Evolutionary conservation across 2,888 invertebrate genomes (phyloP).

Genomic region (Platycheirus rosarum): DNA sequence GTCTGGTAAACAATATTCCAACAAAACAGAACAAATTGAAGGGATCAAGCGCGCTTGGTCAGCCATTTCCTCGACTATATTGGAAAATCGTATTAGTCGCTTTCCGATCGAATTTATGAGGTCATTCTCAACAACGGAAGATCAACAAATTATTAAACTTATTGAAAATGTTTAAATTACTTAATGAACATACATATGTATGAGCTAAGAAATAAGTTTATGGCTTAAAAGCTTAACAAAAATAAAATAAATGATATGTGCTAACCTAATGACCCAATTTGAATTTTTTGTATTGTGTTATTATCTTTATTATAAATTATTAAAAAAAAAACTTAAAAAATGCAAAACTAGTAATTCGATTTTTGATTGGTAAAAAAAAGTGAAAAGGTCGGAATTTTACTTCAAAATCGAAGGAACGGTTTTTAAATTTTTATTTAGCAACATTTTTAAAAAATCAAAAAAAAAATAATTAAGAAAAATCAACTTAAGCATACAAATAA

Average conservation of each 20-base stretch:
- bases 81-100: slow-evolving; percentile 38
- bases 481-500: too few relatives aligned
- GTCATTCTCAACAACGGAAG: slow-evolving; percentile 34
- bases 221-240: slow-evolving; percentile 13
- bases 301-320: too few relatives aligned
- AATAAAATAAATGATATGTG: background rate
- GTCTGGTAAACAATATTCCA: slow-evolving; percentile 27
- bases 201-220: slow-evolving; percentile 22
- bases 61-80: slow-evolving; percentile 25
- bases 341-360: too few relatives aligned
- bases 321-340: too few relatives aligned
- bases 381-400: too few relatives aligned
- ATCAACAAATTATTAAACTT: slow-evolving; percentile 22
- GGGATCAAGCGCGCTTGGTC: slow-evolving; percentile 13
- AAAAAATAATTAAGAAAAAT: too few relatives aligned
- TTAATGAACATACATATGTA: too few relatives aligned
- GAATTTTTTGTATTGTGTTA: too few relatives aligned
- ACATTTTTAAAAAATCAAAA: too few relatives aligned
- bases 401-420: too few relatives aligned
- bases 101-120: slow-evolving; percentile 39
- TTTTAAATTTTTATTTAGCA: too few relatives aligned
- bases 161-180: slow-evolving; percentile 14
- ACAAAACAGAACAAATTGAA: slow-evolving; percentile 27
- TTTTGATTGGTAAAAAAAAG: too few relatives aligned
- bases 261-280: background rate